Conservation (phyloP, 2,888 invertebrate genomes). For the Lasioglossum lativentre region DNA sequence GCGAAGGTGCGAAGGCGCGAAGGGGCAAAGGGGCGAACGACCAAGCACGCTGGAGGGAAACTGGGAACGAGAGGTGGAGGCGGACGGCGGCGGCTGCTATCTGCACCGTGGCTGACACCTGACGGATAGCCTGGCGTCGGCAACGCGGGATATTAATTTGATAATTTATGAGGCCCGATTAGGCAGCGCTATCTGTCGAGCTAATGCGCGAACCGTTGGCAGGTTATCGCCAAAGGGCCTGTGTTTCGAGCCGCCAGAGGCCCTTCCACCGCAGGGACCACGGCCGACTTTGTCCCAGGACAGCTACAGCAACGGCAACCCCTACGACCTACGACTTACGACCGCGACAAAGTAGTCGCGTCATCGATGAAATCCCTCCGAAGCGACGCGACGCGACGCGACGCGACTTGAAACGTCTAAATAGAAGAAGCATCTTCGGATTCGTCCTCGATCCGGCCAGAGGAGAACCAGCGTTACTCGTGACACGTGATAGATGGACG, state of each 20-base stretch:
- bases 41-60: constrained; percentile 55
- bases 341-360: neutral
- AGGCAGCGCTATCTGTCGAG: constrained; percentile 82
- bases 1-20: neutral
- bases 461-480: constrained; percentile 71
- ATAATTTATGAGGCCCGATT: constrained; percentile 84
- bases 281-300: neutral
- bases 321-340: neutral
- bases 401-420: neutral
- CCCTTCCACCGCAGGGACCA: constrained; percentile 64
- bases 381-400: neutral
- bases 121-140: constrained; percentile 82
- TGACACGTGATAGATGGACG: constrained; percentile 83
- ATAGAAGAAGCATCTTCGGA: neutral
- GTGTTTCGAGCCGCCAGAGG: constrained; percentile 71
- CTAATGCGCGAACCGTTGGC: constrained; percentile 84
- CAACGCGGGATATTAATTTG: constrained; percentile 84
- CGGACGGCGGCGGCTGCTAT: constrained; percentile 73
- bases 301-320: neutral
- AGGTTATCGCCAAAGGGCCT: constrained; percentile 79
- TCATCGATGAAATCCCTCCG: neutral
- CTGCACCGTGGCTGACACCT: constrained; percentile 81
- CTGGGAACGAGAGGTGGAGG: constrained; percentile 65
- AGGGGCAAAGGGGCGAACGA: constrained; percentile 48
- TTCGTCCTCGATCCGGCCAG: constrained; percentile 58